phyloP scores from a whole-genome alignment of 2,888 invertebrate genomes.

The Bombyx huttoni region DNA sequence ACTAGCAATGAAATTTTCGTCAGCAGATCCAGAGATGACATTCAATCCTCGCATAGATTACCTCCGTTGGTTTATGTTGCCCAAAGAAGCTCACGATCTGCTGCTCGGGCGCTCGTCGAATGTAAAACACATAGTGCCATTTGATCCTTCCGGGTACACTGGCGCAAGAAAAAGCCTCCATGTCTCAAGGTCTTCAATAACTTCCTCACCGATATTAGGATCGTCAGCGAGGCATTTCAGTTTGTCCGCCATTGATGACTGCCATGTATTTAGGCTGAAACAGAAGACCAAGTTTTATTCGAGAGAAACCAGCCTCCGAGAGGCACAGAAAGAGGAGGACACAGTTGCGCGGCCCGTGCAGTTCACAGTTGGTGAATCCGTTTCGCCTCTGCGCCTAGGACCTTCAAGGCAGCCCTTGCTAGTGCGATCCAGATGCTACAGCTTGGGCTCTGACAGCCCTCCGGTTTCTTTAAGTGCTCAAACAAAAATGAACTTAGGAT shows the following conservation, averaged over 20 bases:
- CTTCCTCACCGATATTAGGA: slow-evolving; percentile 61
- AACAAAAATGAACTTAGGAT: slow-evolving; percentile 75
- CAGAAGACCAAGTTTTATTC: slow-evolving; percentile 57
- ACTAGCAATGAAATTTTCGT: slow-evolving; percentile 80
- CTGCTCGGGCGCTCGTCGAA: slow-evolving; percentile 81
- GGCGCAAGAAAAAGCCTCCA: slow-evolving; percentile 63
- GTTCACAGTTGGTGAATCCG: slow-evolving; percentile 79
- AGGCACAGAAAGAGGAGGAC: slow-evolving; percentile 48
- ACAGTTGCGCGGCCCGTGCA: slow-evolving; percentile 62
- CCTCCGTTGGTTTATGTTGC: slow-evolving; percentile 90
- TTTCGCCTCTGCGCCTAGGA: slow-evolving; percentile 54
- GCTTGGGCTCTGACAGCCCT: slow-evolving; percentile 73
- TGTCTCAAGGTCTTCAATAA: slow-evolving; percentile 42
- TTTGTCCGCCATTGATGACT: slow-evolving; percentile 76
- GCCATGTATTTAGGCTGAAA: slow-evolving; percentile 58
- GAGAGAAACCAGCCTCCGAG: slow-evolving; percentile 57
- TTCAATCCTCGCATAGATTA: slow-evolving; percentile 79
- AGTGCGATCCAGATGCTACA: slow-evolving; percentile 75
- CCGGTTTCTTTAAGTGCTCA: slow-evolving; percentile 74
- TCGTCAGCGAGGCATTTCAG: slow-evolving; percentile 78
- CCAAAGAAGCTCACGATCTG: slow-evolving; percentile 87
- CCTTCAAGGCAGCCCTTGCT: slow-evolving; percentile 37
- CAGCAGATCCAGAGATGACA: slow-evolving; percentile 80
- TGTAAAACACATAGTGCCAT: slow-evolving; percentile 83
- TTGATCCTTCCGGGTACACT: slow-evolving; percentile 76